Conservation (phyloP, 2,113 vertebrate genomes). For the Lagopus leucura region DNA sequence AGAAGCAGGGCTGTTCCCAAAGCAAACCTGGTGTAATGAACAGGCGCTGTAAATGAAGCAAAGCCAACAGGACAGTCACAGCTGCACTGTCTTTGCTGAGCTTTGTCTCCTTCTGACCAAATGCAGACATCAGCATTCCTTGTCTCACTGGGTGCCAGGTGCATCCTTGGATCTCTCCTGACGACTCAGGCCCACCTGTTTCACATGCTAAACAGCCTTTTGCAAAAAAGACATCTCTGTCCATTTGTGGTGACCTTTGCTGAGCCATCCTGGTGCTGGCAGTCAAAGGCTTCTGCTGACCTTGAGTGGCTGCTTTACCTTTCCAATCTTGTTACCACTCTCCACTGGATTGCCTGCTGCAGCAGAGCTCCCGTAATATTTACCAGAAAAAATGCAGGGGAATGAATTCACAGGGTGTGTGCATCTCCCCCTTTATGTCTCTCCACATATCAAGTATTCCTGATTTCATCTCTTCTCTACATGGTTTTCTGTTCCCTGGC, state of each 20-base stretch:
- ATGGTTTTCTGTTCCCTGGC: not conserved
- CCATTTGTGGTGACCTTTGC: not conserved
- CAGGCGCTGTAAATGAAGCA: not conserved
- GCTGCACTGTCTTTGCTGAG: slow-evolving; percentile 12
- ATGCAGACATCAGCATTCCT: slow-evolving; percentile 9
- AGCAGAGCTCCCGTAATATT: slow-evolving; percentile 40
- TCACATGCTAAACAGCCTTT: not conserved
- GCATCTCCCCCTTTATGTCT: not conserved
- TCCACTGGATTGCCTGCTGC: slow-evolving; percentile 1
- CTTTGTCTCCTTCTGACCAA: not conserved
- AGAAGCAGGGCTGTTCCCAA: slow-evolving; percentile 13
- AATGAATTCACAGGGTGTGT: slow-evolving; percentile 33
- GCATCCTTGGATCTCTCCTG: not conserved
- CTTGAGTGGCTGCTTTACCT: not conserved
- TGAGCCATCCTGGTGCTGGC: not conserved
- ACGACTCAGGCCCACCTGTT: not conserved
- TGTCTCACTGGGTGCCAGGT: not conserved
- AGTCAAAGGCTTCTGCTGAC: slow-evolving; percentile 3
- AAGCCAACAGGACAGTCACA: slow-evolving; percentile 49
- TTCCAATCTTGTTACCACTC: not conserved
- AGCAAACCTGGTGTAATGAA: not conserved
- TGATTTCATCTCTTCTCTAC: not conserved
- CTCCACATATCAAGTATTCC: not conserved
- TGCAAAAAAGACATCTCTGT: not conserved
- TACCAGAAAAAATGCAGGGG: slow-evolving; percentile 1